Evolutionary conservation across 2,113 vertebrate genomes (phyloP).

Genomic region (Dendrocopos noguchii): DNA sequence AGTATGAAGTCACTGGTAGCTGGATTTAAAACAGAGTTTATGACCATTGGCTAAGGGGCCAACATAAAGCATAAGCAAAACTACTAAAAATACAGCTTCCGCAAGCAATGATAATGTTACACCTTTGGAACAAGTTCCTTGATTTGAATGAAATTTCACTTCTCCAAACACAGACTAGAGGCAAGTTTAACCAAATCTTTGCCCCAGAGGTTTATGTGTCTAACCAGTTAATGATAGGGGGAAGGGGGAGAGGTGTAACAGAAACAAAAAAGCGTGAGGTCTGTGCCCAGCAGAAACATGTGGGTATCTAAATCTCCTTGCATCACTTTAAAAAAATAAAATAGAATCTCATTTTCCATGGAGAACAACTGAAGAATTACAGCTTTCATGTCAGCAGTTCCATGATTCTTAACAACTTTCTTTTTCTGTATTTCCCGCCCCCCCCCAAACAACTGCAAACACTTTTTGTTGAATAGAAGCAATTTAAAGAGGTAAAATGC

Average conservation of each 20-base stretch:
- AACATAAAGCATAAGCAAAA: conserved; percentile 54
- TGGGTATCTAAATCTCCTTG: background rate
- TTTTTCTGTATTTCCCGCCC: too few species aligned
- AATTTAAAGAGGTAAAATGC: background rate
- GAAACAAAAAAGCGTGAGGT: background rate
- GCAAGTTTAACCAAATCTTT: background rate
- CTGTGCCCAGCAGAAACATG: background rate
- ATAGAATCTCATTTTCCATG: background rate
- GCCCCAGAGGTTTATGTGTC: background rate
- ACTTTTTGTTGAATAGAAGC: background rate
- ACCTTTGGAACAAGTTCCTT: conserved; percentile 1
- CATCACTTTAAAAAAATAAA: background rate
- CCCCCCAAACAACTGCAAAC: background rate
- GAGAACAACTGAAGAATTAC: background rate
- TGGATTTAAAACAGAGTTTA: conserved; percentile 58
- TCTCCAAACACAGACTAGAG: background rate
- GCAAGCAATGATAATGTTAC: background rate
- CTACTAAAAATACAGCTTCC: conserved; percentile 45
- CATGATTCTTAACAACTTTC: background rate
- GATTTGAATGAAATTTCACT: conserved; percentile 3
- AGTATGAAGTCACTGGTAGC: conserved; percentile 45
- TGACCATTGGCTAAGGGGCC: conserved; percentile 40
- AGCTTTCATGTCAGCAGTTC: background rate
- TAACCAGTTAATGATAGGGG: background rate
- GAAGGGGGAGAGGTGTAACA: accelerated